Base-by-base conservation (phyloP, 2,113 vertebrate genomes). In the Equus przewalskii region DNA sequence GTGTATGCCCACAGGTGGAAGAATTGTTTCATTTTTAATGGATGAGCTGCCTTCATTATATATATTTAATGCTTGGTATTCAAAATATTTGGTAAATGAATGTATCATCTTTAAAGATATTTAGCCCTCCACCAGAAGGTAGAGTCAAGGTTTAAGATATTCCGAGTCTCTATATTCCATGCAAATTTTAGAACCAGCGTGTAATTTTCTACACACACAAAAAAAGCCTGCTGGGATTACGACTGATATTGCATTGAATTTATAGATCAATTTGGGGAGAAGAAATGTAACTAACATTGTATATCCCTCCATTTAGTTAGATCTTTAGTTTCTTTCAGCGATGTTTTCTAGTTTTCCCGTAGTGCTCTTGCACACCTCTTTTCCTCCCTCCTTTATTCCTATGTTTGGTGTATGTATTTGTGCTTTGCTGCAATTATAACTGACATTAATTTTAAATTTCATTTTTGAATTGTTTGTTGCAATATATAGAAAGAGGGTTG, bases 381-480 rank as follows among this genome's bases (percentile, higher is more conserved):
- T 4, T 10, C 6, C 11, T 10, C 6, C 11, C 28, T 14, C 22
- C 1, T 79, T 75, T 69, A 85, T 65, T 81, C 36, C 30, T 65
- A 6, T 80, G 30, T 92, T 81, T 28, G 82, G 2, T 49, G 28
- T 88, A 18, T 51, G 8, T 65, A 16, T 81, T 24, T 44, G 69
- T 82, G 84, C 64, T 78, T 78, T 58, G 1, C 46, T 84, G 33
- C 21, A 72, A n/a, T 89, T 56, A 21, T 26, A 62, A 65, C 64
- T 88, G 36, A 81, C 51, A 67, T 64, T 44, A 60, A 58, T 90
- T 78, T 62, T 46, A 75, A 88, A 81, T 72, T 90, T 94, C 28
- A 79, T 46, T 89, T 89, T 83, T 58, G 4, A 73, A 26, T 65
- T 56, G 8, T 88, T 51, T 60, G 11, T 90, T 91, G 13, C 46